A percentile compares a stretch with the other conserved stretches of the same genome.
These are phyloP conservation scores for Lycia hirtaria DNA, from an alignment of 2,888 invertebrate species.

Conservation along the genomic window DNA sequence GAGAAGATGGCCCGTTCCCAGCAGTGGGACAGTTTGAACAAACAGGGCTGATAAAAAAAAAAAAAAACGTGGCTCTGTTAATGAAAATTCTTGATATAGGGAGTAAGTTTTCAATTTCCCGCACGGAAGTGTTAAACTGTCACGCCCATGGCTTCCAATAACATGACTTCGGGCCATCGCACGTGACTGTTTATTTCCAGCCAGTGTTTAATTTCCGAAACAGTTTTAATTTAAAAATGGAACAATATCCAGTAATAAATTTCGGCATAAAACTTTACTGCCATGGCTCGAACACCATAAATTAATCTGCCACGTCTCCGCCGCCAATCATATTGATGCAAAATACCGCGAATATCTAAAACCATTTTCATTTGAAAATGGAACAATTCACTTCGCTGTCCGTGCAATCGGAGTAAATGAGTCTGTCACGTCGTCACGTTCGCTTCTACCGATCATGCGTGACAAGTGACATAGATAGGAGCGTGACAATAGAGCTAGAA, in stretches of 20 bases:
- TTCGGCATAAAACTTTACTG: conserved; percentile 5
- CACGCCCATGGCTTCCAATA: not conserved
- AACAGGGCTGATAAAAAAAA: no score
- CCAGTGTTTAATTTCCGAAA: conserved; percentile 13
- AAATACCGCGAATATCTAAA: conserved; percentile 4
- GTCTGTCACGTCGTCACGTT: conserved; percentile 9
- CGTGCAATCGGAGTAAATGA: not conserved
- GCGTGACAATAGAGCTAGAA: not conserved
- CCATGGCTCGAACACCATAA: conserved; percentile 3
- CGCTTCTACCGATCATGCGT: conserved; percentile 5
- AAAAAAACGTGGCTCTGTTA: no score
- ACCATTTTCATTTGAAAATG: conserved; percentile 9
- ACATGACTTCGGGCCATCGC: not conserved
- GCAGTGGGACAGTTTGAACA: no score
- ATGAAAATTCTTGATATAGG: not conserved
- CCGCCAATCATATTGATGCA: not conserved
- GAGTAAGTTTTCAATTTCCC: not conserved
- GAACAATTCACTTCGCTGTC: conserved; percentile 4
- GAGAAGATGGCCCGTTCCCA: no score
- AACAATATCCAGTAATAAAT: conserved; percentile 2
- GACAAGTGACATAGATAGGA: conserved; percentile 5
- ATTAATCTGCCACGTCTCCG: conserved; percentile 10
- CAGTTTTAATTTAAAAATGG: conserved; percentile 24
- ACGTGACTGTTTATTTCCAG: not conserved
- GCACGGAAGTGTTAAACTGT: not conserved